phyloP scores from a whole-genome alignment of 2,797 vertebrate species.

The Sebastes trivittatus region DNA sequence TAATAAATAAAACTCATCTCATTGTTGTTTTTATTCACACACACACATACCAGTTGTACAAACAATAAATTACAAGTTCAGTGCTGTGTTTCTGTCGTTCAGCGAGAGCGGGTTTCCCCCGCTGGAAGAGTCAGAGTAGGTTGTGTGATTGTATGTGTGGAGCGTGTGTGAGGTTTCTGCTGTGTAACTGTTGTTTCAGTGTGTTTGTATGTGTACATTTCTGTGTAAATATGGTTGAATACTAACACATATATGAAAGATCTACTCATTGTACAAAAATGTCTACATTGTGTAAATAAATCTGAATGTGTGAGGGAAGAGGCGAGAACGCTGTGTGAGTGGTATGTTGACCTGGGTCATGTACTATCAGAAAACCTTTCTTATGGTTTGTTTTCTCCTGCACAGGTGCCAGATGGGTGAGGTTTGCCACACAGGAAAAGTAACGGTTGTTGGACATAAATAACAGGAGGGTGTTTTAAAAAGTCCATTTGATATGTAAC shows the following conservation, averaged over 20 bases:
- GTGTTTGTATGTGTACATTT: slow-evolving; percentile 31
- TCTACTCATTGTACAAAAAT: slow-evolving; percentile 50
- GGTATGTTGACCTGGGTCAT: slow-evolving; percentile 30
- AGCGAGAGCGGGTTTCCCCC: slow-evolving; percentile 55
- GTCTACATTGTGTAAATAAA: slow-evolving; percentile 49
- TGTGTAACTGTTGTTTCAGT: slow-evolving; percentile 5
- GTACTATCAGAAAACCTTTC: slow-evolving; percentile 7
- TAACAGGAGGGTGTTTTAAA: slow-evolving; percentile 31
- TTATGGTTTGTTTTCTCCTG: slow-evolving; percentile 8
- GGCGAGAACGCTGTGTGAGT: background rate
- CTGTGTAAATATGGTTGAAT: slow-evolving; percentile 53
- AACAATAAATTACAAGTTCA: slow-evolving; percentile 99
- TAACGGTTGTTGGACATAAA: slow-evolving; percentile 23
- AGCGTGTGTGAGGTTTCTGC: slow-evolving; percentile 6
- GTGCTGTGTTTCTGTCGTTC: slow-evolving; percentile 89
- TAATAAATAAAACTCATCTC: slow-evolving; percentile 96
- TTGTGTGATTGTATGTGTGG: slow-evolving; percentile 23
- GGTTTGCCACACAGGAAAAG: slow-evolving; percentile 33
- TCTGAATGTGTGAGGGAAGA: slow-evolving; percentile 24
- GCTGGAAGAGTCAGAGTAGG: slow-evolving; percentile 50
- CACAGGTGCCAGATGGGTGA: slow-evolving; percentile 27
- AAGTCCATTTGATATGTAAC: slow-evolving; percentile 4
- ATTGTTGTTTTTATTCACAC: slow-evolving; percentile 86
- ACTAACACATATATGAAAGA: slow-evolving; percentile 49
- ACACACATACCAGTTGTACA: slow-evolving; percentile 97